Base-by-base conservation (phyloP, 2,888 invertebrate species). In the Heliothis peltigera region DNA sequence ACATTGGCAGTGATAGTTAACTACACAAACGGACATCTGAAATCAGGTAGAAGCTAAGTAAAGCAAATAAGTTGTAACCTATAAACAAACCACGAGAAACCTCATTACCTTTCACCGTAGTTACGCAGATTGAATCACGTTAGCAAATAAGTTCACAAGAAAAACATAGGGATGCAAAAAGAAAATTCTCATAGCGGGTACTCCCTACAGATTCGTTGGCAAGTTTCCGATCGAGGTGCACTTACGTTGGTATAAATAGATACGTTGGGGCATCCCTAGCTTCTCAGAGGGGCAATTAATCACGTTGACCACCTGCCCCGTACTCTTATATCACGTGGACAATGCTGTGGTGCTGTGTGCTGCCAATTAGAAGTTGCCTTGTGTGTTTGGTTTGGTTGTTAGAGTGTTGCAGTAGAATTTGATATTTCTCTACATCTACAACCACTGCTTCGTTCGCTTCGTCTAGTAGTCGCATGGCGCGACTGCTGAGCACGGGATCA, bases 251-350 rank as follows among this genome's bases (percentile, higher is more conserved):
- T 85, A 85, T 86, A 89, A 88, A 88, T 87, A 88, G 88, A 89
- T 89, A 89, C 88, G 86, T 87, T 83, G 83, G 86, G 84, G 81
- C 84, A 84, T 84, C 82, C 74, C 59, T 83, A 80, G 77, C 79
- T 80, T 81, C 88, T 88, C 89, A 83, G 79, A 79, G 82, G 85
- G 82, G 86, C 90, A 88, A 92, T 93, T 91, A 92, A 92, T 93
- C 92, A 92, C 83, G 63, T 61, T 77, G 81, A 84, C 89, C 91
- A 92, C 92, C 92, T 92, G 92, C 86, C 89, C 85, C 86, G 83
- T 85, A 86, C 86, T 88, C 87, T 88, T 87, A 86, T 88, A 75
- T 71, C 73, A 82, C 80, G 78, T 77, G 80, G 77, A 83, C 83
- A 83, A 83, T 85, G 79, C 78, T 58, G 75, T 74, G 76, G 75